A percentile compares a stretch with the other conserved stretches of the same genome.
phyloP scores from a whole-genome alignment of 2,113 vertebrate species.

The Trogon melanurus region DNA sequence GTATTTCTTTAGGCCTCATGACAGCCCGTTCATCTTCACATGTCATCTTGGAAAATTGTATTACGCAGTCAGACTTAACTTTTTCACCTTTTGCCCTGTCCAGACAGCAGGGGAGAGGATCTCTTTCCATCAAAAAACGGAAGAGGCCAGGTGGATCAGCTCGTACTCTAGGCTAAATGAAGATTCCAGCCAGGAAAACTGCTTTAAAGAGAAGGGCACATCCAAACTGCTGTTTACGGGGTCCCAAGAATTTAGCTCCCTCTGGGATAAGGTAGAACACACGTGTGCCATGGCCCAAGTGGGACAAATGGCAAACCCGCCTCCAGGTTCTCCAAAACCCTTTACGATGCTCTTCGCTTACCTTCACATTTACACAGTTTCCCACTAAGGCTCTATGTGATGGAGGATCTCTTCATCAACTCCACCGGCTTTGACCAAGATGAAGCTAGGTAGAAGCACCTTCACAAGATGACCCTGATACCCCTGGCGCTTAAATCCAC shows the following conservation, averaged over 20 bases:
- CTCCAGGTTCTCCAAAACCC: not conserved
- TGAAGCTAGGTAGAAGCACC: not conserved
- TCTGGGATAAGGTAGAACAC: not conserved
- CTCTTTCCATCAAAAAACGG: not conserved
- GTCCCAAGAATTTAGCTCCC: not conserved
- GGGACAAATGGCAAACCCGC: not conserved
- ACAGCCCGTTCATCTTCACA: not conserved
- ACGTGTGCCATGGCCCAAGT: accelerated
- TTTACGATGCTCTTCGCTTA: not conserved
- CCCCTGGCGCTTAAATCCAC: not conserved
- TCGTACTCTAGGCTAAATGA: not conserved
- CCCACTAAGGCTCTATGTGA: not conserved
- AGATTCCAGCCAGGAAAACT: not conserved
- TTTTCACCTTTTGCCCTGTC: not conserved
- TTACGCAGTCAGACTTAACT: not conserved
- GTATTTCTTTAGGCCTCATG: not conserved
- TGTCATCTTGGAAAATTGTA: not conserved
- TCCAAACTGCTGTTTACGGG: not conserved
- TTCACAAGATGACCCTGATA: not conserved
- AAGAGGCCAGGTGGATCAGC: not conserved
- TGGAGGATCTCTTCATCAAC: not conserved
- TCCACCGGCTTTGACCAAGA: not conserved
- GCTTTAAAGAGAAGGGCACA: not conserved
- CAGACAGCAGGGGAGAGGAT: not conserved
- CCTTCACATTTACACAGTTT: not conserved